Conservation (phyloP, 2,888 invertebrate species). For the Napeogenes sylphis region DNA sequence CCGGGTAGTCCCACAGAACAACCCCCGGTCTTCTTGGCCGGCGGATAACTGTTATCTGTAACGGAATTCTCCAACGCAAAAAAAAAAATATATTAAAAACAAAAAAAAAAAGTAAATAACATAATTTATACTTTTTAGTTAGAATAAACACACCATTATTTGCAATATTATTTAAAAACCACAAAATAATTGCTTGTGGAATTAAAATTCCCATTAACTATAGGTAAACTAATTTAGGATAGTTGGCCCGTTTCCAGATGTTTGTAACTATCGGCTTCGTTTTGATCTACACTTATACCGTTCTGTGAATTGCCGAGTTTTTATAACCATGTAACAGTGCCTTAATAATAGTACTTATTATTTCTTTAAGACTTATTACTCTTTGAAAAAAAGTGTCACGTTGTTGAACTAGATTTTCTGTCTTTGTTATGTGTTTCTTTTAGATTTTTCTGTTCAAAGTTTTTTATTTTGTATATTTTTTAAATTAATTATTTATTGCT, state of each 20-base stretch:
- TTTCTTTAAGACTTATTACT: constrained; percentile 3
- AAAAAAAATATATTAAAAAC: no score
- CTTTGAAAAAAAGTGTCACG: background rate
- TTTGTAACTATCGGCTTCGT: constrained; percentile 26
- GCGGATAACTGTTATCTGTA: no score
- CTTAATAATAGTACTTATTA: constrained; percentile 9
- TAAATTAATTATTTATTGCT: no score
- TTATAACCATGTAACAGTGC: constrained; percentile 11
- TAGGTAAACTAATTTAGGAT: constrained; percentile 21
- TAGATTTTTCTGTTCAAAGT: background rate
- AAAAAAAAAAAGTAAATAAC: background rate
- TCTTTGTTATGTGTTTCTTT: background rate
- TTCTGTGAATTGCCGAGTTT: constrained; percentile 21
- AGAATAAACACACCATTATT: no score
- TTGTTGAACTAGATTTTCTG: constrained; percentile 4
- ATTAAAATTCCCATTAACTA: constrained; percentile 15
- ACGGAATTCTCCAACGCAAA: no score
- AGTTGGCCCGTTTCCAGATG: constrained; percentile 27
- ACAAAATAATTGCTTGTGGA: background rate
- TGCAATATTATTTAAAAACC: background rate
- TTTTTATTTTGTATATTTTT: no score
- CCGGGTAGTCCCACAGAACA: no score
- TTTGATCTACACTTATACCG: constrained; percentile 27
- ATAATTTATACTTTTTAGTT: background rate
- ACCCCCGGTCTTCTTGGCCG: no score